phyloP scores from a whole-genome alignment of 2,888 invertebrate species.

The Pediacus dermestoides region DNA sequence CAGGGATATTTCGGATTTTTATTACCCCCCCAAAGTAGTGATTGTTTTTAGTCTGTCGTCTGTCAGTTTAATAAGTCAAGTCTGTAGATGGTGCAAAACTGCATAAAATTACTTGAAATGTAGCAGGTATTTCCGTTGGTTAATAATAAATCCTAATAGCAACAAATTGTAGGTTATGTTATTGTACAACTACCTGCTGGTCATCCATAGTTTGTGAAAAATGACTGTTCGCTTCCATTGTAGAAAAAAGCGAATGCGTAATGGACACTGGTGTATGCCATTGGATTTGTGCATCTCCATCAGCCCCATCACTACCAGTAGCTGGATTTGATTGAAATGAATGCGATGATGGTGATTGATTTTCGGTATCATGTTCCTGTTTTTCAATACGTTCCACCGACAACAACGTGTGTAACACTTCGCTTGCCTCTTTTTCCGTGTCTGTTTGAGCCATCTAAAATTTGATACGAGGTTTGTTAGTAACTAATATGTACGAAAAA shows the following conservation, averaged over 20 bases:
- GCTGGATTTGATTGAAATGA: constrained; percentile 39
- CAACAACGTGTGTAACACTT: constrained; percentile 64
- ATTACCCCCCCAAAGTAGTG: no score
- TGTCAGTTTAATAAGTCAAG: no score
- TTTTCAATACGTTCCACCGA: constrained; percentile 65
- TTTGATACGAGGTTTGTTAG: no score
- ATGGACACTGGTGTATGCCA: constrained; percentile 61
- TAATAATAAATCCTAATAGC: no score
- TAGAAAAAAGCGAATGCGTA: constrained; percentile 47
- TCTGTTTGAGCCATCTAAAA: constrained; percentile 62
- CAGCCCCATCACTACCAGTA: constrained; percentile 34
- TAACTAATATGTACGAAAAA: no score
- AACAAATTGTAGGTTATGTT: no score
- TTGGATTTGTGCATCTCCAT: constrained; percentile 53
- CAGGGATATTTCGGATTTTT: no score
- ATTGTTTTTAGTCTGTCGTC: no score
- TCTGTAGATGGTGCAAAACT: no score
- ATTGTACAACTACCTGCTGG: constrained; percentile 45
- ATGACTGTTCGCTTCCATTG: constrained; percentile 45
- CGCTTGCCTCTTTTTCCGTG: constrained; percentile 68
- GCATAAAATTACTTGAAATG: no score
- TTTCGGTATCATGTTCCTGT: constrained; percentile 39
- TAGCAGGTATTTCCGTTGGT: no score
- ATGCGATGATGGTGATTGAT: constrained; percentile 39
- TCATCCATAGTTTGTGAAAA: constrained; percentile 47